phyloP scores from a whole-genome alignment of 2,113 vertebrate genomes.

The Solenodon paradoxus region DNA sequence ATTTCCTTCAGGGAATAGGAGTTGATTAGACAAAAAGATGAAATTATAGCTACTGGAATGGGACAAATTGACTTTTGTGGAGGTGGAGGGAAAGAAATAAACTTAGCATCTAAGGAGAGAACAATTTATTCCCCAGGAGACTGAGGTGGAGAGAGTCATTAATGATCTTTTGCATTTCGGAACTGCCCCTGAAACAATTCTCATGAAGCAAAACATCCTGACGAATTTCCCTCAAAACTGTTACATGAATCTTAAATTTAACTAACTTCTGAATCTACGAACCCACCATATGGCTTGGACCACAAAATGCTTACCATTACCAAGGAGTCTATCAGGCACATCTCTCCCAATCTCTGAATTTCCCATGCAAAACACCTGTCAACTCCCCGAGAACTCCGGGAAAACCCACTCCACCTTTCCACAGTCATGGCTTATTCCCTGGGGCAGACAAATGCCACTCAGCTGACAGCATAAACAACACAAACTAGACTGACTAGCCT shows the following conservation, averaged over 20 bases:
- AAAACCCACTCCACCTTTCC: neutral
- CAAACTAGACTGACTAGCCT: neutral
- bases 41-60: neutral
- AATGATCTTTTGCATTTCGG: neutral
- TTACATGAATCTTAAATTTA: neutral
- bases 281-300: neutral
- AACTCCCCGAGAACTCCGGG: neutral
- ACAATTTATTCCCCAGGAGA: neutral
- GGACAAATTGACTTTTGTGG: neutral
- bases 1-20: neutral
- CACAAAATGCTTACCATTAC: neutral
- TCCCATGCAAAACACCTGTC: neutral
- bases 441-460: neutral
- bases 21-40: neutral
- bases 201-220: neutral
- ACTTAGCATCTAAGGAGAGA: neutral
- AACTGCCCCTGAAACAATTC: neutral
- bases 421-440: neutral
- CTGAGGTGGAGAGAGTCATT: rapidly evolving
- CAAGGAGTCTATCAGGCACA: neutral
- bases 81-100: neutral
- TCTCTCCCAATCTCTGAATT: neutral
- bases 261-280: neutral
- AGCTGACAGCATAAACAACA: neutral
- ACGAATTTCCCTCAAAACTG: neutral